A percentile compares a stretch with the other conserved stretches of the same genome.
Conservation (phyloP, 2,113 vertebrate genomes). For the Suricata suricatta region DNA sequence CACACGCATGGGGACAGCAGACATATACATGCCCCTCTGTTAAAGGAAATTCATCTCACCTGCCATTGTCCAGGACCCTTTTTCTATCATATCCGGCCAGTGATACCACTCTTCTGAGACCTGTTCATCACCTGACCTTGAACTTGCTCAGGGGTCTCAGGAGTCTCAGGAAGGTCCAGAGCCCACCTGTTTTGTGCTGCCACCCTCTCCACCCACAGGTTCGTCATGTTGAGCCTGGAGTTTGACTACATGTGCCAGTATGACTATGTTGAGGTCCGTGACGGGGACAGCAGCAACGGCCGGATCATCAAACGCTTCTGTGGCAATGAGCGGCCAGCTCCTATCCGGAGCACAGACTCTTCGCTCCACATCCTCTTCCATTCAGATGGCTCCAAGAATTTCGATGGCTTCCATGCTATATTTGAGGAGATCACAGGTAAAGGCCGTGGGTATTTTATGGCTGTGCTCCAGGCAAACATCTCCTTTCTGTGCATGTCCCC, state of each 20-base stretch:
- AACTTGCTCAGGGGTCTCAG: neutral
- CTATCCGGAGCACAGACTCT: conserved; percentile 91
- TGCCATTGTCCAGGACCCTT: neutral
- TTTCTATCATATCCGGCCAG: neutral
- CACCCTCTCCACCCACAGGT: conserved; percentile 83
- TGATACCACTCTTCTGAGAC: neutral
- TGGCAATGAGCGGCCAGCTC: conserved; percentile 92
- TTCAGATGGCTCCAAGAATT: conserved; percentile 98
- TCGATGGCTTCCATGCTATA: conserved; percentile 95
- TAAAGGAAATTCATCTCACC: neutral
- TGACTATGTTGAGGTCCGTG: conserved; percentile 95
- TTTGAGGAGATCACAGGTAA: conserved; percentile 97
- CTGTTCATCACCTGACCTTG: neutral
- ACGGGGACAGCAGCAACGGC: conserved; percentile 92
- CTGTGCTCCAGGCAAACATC: neutral
- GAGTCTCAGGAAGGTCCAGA: too few species aligned
- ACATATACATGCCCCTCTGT: fast-evolving
- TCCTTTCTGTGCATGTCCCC: neutral
- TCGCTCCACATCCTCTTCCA: conserved; percentile 95
- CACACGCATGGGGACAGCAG: neutral
- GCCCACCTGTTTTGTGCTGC: neutral
- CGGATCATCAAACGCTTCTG: conserved; percentile 94
- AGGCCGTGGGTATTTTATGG: neutral
- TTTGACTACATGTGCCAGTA: conserved; percentile 97
- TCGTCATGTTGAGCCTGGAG: conserved; percentile 97